These are phyloP conservation scores for Sebastes paucispinis DNA, from an alignment of 2,797 vertebrate genomes.

Conservation along the genomic window DNA sequence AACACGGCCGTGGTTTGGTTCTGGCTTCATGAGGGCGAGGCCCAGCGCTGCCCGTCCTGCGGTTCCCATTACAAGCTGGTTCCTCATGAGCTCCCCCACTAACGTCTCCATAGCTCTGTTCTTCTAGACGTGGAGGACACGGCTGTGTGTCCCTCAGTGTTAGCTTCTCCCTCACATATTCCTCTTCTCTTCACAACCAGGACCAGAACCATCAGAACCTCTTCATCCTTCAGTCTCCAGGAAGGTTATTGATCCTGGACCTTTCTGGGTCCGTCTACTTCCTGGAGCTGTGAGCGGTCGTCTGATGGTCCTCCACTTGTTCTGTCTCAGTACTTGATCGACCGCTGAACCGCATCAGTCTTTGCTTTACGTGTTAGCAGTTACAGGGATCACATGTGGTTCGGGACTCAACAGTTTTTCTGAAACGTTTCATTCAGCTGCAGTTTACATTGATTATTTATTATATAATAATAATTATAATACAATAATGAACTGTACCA, in stretches of 20 bases:
- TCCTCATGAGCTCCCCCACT: constrained; percentile 83
- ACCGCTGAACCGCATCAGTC: constrained; percentile 49
- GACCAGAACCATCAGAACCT: not conserved
- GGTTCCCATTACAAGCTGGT: constrained; percentile 90
- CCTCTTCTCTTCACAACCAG: constrained; percentile 2
- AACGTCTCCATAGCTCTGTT: constrained; percentile 12
- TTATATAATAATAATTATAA: too few relatives aligned
- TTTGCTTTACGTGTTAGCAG: constrained; percentile 33
- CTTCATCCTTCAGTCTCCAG: not conserved
- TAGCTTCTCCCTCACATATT: constrained; percentile 21
- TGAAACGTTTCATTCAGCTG: constrained; percentile 54
- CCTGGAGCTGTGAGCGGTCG: not conserved
- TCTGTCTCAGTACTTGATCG: constrained; percentile 32
- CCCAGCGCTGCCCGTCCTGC: constrained; percentile 90
- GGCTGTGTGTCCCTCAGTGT: not conserved
- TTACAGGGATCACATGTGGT: constrained; percentile 38
- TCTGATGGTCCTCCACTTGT: constrained; percentile 5
- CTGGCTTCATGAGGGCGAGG: constrained; percentile 90
- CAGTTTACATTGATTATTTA: constrained; percentile 59
- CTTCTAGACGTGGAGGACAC: not conserved
- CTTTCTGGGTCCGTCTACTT: not conserved
- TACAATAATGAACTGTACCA: constrained; percentile 51
- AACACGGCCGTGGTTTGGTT: constrained; percentile 89
- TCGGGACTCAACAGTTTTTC: constrained; percentile 54
- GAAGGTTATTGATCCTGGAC: not conserved